Evolutionary conservation across 2,113 vertebrate species (phyloP).

Genomic region (Pontoporia blainvillei): DNA sequence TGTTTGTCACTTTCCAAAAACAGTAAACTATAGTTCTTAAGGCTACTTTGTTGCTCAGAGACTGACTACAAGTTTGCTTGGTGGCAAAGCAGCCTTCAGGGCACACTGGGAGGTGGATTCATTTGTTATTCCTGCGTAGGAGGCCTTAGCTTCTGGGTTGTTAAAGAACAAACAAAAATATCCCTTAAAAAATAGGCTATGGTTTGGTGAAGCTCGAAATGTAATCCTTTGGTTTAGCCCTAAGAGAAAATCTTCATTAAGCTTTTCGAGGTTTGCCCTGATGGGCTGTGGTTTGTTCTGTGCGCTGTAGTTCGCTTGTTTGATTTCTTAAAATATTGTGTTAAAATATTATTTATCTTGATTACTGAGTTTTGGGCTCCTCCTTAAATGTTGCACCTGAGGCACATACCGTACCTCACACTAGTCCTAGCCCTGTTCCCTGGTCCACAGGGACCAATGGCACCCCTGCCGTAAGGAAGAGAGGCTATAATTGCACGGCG

Average conservation of each 20-base stretch:
- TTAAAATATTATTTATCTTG: not conserved
- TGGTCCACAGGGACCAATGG: not conserved
- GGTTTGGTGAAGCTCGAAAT: constrained; percentile 47
- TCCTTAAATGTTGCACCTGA: not conserved
- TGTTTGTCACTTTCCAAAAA: constrained; percentile 22
- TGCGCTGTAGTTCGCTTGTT: not conserved
- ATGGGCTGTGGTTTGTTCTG: not conserved
- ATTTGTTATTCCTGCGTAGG: constrained; percentile 21
- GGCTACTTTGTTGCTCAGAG: not conserved
- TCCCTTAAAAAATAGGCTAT: constrained; percentile 16
- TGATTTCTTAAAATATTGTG: not conserved
- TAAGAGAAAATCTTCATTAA: constrained; percentile 42
- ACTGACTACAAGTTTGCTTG: not conserved
- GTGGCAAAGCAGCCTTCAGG: constrained; percentile 48
- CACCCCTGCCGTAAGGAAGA: not conserved
- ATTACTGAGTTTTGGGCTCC: not conserved
- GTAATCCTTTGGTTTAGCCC: constrained; percentile 14
- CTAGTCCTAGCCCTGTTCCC: not conserved
- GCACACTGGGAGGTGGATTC: constrained; percentile 14
- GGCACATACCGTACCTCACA: not conserved
- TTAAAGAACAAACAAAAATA: constrained; percentile 65
- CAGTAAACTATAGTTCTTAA: not conserved
- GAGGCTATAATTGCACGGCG: not conserved
- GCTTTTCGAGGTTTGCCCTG: not conserved
- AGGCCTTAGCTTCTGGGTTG: constrained; percentile 33